Evolutionary conservation across 1,140 invertebrate species (phyloP), one percentile per base, ranked within the genome.

Genomic region (Tetragnatha versicolor): DNA sequence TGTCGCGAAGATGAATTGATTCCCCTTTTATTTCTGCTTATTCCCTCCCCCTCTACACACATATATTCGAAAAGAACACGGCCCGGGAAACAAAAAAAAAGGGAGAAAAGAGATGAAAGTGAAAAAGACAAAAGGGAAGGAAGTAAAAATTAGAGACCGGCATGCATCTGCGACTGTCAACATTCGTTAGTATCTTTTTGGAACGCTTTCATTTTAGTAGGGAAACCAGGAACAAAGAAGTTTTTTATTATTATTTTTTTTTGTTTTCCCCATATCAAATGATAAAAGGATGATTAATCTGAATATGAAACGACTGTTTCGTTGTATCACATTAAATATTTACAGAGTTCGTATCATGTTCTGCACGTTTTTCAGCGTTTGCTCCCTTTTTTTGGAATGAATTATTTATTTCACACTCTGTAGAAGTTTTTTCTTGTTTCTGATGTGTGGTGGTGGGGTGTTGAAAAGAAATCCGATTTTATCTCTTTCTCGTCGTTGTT

Each of bases 1-100:
- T 60, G 69, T 73, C 69, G 51, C 37, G 22, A 22, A 31, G 39
- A 73, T 73, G 51, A 73, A 73, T 60, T 73, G 69, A 73, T 73
- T 53, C 27, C n/a, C 55, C 55, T 29, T 55, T 29, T 20, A 25
- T 51, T 20, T 3, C 33, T 49, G 12, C 29, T 60, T 60, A 60
- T 45, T 47, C 27, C 37, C n/a, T 66, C 31, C 14, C 22, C 22
- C 39, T 66, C 22, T 69, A 53, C 53, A 42, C 35, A 14, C 14
- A 27, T 35, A 20, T 20, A 61, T 61, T 37, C 37, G 22, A 51
- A 51, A 37, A 20, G 33, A 53, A 49, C 25, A n/a, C n/a, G n/a
- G n/a, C n/a, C 6, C 20, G 22, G 6, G 10, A 42, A 10, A 20
- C 6, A 53, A 53, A 22, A 53, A 53, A 53, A 10, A 2, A 29